Percentiles rank a stretch among this genome's conserved stretches.
Conservation (phyloP, 2,797 vertebrate species). For the Enoplosus armatus region DNA sequence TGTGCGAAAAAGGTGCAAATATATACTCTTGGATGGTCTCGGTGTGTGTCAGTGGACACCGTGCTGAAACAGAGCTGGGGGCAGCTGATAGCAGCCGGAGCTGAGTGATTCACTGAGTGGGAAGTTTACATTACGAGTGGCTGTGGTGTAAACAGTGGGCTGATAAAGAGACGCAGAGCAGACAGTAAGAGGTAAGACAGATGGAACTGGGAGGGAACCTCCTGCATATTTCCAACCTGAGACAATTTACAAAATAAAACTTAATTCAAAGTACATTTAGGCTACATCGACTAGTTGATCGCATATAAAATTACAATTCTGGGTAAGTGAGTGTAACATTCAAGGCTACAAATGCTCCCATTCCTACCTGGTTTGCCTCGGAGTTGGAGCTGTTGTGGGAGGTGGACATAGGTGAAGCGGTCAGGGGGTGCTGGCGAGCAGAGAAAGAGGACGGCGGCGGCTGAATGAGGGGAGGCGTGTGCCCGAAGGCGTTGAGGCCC, state of each 20-base stretch:
- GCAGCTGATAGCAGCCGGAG: slow-evolving; percentile 57
- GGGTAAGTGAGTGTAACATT: background rate
- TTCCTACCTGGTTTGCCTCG: slow-evolving; percentile 90
- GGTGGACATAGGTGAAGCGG: slow-evolving; percentile 79
- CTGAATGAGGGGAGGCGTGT: slow-evolving; percentile 93
- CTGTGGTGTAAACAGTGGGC: slow-evolving; percentile 67
- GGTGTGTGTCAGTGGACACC: slow-evolving; percentile 14
- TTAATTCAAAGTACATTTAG: slow-evolving; percentile 7
- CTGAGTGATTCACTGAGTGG: slow-evolving; percentile 63
- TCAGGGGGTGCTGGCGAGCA: slow-evolving; percentile 89
- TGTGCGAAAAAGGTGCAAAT: slow-evolving; percentile 15
- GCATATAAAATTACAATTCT: too few species aligned
- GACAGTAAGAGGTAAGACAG: slow-evolving; percentile 51
- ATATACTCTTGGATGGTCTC: slow-evolving; percentile 7
- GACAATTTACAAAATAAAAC: slow-evolving; percentile 30
- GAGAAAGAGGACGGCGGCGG: slow-evolving; percentile 88
- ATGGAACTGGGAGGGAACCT: slow-evolving; percentile 42
- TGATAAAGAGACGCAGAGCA: slow-evolving; percentile 54
- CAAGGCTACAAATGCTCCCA: background rate
- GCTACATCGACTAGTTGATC: too few species aligned
- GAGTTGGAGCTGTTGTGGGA: slow-evolving; percentile 85
- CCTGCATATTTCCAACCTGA: slow-evolving; percentile 47
- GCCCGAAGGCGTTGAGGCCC: slow-evolving; percentile 92
- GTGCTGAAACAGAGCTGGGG: slow-evolving; percentile 60
- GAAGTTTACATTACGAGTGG: slow-evolving; percentile 79